Base-by-base conservation (phyloP, 2,113 vertebrate genomes). In the Cololabis saira region DNA sequence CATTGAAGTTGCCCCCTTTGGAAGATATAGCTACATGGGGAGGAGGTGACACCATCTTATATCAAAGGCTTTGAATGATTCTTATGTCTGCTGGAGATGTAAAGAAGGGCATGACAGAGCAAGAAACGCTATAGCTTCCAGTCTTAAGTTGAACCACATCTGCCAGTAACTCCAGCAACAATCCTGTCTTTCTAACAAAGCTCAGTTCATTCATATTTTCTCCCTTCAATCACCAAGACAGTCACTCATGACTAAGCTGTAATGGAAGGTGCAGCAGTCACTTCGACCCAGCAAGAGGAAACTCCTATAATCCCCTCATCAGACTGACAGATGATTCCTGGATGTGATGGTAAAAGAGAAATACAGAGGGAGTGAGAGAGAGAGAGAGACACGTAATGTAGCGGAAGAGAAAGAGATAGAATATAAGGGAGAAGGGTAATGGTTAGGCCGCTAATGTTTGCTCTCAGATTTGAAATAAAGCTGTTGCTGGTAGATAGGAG, bases 391-490 rank as follows among this genome's bases (percentile, higher is more conserved):
- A 37, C 1, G 9, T 62, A 66, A 61, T 45, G 67, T 52, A 37
- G 57, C 51, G 53, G 41, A 53, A 56, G 62, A 52, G 58, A 78
- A 62, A 65, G 57, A 81, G 55, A 83, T 51, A 64, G 56, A 81
- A 82, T 60, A 81, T 51, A 67, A 74, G 70, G 48, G 54, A 44
- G 71, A 71, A 72, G 66, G 67, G 67, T 78, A 78, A 45, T 72
- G 64, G 78, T 71, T 42, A 9, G 53, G 52, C 60, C 1, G 64
- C 68, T 86, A 89, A 89, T 91, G 83, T 88, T 89, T 88, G 81
- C 83, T 90, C 86, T 87, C 69, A 91, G 78, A 84, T 88, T 81
- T 81, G 72, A 85, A 89, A 82, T 82, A 85, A 88, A 87, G 79
- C 84, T 77, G 80, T 74, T 45, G 65, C 22, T 2, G 61, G 61